Conservation (phyloP, 2,888 invertebrate genomes). For the Drosophila tripunctata region DNA sequence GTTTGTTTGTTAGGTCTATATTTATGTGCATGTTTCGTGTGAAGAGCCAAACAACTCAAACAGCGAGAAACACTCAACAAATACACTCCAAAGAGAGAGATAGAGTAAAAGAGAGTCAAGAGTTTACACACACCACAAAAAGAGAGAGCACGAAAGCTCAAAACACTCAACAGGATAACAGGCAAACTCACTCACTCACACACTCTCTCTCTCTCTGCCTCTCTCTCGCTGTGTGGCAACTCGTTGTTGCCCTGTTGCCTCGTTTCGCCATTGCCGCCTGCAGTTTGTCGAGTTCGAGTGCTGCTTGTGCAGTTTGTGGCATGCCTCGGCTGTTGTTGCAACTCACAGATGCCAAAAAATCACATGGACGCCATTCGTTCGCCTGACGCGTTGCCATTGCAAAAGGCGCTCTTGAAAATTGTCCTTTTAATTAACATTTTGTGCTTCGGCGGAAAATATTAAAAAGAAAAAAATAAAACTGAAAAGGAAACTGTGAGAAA, state of each 20-base stretch:
- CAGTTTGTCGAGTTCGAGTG: slow-evolving; percentile 51
- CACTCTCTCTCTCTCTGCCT: slow-evolving; percentile 3
- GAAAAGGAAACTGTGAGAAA: not conserved
- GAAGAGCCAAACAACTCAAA: slow-evolving; percentile 18
- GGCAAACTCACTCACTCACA: no score
- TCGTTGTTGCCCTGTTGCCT: slow-evolving; percentile 18
- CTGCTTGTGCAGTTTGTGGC: slow-evolving; percentile 53
- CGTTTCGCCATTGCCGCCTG: slow-evolving; percentile 33
- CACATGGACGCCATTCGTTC: slow-evolving; percentile 70
- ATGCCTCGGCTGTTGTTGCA: slow-evolving; percentile 39
- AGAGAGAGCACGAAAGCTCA: slow-evolving; percentile 1
- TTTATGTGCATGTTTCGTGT: slow-evolving; percentile 11
- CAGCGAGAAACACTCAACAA: slow-evolving; percentile 16
- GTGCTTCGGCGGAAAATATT: slow-evolving; percentile 35
- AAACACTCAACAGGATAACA: no score
- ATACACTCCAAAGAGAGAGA: slow-evolving; percentile 24
- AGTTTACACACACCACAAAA: no score
- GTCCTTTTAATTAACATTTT: slow-evolving; percentile 56
- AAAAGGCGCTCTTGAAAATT: slow-evolving; percentile 34
- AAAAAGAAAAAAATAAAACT: not conserved
- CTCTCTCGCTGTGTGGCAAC: slow-evolving; percentile 7
- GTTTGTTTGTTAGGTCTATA: slow-evolving; percentile 16
- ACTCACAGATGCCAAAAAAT: slow-evolving; percentile 44
- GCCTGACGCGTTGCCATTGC: slow-evolving; percentile 52
- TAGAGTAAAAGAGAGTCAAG: not conserved